Conservation (phyloP, 2,113 vertebrate species). For the Menura novaehollandiae region DNA sequence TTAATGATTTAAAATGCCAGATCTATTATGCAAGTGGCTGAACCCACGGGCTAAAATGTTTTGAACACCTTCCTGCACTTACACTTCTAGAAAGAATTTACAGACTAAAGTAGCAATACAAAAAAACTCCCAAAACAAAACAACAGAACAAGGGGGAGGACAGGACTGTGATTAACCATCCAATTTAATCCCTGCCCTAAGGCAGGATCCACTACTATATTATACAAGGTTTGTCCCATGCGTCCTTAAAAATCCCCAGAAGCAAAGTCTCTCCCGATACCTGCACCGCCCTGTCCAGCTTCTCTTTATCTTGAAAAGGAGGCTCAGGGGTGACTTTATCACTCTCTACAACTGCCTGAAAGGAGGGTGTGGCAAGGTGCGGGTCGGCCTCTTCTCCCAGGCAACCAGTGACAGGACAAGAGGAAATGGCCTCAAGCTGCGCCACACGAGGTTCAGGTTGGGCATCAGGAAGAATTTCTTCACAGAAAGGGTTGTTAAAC, state of each 20-base stretch:
- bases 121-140: background rate
- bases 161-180: background rate
- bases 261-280: background rate
- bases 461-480: background rate
- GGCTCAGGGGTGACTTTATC: background rate
- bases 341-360: background rate
- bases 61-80: background rate
- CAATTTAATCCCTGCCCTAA: background rate
- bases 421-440: background rate
- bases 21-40: background rate
- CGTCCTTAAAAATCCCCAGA: background rate
- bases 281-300: background rate
- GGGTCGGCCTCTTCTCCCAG: no score
- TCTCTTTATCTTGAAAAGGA: background rate
- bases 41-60: background rate
- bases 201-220: background rate
- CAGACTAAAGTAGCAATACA: background rate
- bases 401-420: background rate
- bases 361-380: background rate
- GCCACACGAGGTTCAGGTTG: background rate
- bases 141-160: background rate
- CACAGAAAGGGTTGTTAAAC: background rate
- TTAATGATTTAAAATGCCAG: background rate
- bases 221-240: background rate
- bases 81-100: background rate